Evolutionary conservation across 92 coral and sea anemone genomes (phyloP).

Genomic region (Heteractis magnifica): DNA sequence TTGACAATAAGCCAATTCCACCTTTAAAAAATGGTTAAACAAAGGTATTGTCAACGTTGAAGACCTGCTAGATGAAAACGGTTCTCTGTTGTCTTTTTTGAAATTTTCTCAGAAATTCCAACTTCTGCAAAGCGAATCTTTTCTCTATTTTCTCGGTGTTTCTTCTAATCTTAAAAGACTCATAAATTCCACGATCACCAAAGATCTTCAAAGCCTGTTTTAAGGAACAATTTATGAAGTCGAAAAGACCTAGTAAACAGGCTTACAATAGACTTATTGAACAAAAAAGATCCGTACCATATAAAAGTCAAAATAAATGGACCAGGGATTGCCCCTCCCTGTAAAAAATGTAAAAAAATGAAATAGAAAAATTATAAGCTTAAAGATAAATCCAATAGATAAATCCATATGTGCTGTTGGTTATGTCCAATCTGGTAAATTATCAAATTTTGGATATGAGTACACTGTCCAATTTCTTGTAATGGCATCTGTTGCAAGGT

Average conservation of each 20-base stretch:
- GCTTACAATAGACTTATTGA: background rate
- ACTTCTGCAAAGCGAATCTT: background rate
- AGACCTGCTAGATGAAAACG: background rate
- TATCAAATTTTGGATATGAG: too few species aligned
- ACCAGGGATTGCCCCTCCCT: background rate
- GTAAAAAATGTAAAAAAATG: too few species aligned
- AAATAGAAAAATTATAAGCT: too few species aligned
- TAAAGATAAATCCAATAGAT: too few species aligned
- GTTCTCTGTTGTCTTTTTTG: background rate
- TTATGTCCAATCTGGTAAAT: too few species aligned
- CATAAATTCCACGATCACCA: background rate
- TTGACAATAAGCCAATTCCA: background rate
- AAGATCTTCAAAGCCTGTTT: background rate
- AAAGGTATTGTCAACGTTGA: background rate
- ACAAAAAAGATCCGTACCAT: background rate
- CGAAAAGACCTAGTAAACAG: background rate
- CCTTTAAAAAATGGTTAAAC: background rate
- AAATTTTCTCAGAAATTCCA: background rate
- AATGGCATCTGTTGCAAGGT: too few species aligned
- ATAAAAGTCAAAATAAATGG: background rate
- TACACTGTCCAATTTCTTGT: too few species aligned
- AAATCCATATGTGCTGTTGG: too few species aligned
- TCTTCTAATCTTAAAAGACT: background rate
- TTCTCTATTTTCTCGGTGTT: background rate
- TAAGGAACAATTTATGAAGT: background rate